phyloP scores from a whole-genome alignment of 2,113 vertebrate species.

The Oxyruncus cristatus region DNA sequence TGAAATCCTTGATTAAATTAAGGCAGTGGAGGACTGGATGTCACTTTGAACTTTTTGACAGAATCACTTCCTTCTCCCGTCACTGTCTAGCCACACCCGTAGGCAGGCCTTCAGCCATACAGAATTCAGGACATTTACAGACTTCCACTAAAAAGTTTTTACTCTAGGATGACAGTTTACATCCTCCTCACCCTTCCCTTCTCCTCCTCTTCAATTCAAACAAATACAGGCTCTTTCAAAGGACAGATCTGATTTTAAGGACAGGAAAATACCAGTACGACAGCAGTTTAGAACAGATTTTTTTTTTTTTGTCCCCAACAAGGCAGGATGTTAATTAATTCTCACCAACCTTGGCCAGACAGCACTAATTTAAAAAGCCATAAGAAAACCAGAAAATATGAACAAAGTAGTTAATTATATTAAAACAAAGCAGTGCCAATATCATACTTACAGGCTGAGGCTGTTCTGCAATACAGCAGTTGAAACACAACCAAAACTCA shows the following conservation, averaged over 20 bases:
- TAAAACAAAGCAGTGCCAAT: not conserved
- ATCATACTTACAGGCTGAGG: constrained; percentile 86
- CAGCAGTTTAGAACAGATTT: not conserved
- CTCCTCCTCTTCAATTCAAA: not conserved
- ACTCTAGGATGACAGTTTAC: not conserved
- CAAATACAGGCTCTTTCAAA: not conserved
- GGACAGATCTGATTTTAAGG: not conserved
- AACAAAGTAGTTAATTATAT: not conserved
- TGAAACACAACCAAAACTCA: constrained; percentile 92
- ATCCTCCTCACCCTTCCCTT: not conserved
- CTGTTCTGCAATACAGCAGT: constrained; percentile 91
- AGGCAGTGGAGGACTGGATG: not conserved
- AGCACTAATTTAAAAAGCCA: not conserved
- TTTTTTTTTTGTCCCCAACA: not conserved
- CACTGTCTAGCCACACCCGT: not conserved
- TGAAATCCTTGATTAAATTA: not conserved
- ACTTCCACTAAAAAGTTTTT: not conserved
- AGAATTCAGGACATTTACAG: not conserved
- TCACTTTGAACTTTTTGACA: not conserved
- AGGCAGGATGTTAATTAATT: not conserved
- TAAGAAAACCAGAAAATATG: not conserved
- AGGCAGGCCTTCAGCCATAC: not conserved
- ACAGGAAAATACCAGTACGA: not conserved
- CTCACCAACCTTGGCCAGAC: not conserved
- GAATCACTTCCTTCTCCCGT: not conserved